Conservation (phyloP, 2,797 vertebrate species). For the Lacerta agilis region DNA sequence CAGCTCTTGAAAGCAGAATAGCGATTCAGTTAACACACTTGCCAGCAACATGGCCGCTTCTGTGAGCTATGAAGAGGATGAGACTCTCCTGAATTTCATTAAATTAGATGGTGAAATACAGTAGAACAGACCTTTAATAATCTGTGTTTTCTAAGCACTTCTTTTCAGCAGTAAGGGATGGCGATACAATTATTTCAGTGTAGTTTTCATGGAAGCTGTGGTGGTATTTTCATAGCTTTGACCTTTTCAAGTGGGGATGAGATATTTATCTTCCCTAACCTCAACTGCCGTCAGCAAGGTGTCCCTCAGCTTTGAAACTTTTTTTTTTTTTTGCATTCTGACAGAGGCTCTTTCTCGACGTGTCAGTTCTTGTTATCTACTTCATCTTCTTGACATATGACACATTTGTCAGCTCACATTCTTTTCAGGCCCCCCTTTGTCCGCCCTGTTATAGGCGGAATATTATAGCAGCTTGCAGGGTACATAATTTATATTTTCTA, state of each 20-base stretch:
- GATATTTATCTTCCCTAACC: constrained; percentile 50
- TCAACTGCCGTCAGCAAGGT: constrained; percentile 44
- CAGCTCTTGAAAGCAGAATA: not conserved
- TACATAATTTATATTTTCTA: constrained; percentile 9
- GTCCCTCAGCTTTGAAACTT: constrained; percentile 32
- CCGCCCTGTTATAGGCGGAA: constrained; percentile 19
- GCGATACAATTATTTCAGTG: constrained; percentile 34
- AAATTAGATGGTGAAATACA: not conserved
- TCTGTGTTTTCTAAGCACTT: constrained; percentile 18
- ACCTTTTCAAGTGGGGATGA: constrained; percentile 42
- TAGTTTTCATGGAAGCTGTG: constrained; percentile 24
- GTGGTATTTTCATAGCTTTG: constrained; percentile 47
- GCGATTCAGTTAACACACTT: not conserved
- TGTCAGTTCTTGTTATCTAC: constrained; percentile 49
- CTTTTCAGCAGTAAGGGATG: constrained; percentile 13
- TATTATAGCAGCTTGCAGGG: constrained; percentile 4
- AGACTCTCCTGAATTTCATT: not conserved
- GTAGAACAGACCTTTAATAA: constrained; percentile 13
- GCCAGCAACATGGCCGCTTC: not conserved
- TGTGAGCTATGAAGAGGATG: not conserved
- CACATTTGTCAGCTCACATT: constrained; percentile 42
- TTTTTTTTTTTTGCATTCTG: constrained; percentile 23
- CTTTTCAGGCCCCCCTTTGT: constrained; percentile 31
- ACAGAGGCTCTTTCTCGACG: constrained; percentile 30
- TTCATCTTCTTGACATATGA: constrained; percentile 46